Evolutionary conservation across 2,113 vertebrate genomes (phyloP), one percentile per base, ranked within the genome.

Genomic region (Xiphorhynchus elegans): DNA sequence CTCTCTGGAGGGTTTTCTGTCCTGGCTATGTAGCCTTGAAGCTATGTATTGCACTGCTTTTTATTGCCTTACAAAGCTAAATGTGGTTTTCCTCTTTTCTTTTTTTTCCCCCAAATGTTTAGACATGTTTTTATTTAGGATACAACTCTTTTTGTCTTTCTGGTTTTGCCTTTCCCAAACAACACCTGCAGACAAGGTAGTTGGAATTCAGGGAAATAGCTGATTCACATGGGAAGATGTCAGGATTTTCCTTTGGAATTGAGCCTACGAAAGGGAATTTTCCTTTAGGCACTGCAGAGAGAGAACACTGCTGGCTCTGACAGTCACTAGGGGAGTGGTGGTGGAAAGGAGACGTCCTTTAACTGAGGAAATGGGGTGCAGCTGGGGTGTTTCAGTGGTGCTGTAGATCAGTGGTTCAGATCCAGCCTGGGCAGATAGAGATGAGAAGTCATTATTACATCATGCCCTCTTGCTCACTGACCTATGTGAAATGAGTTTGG

Each of bases 401-500:
- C 94, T 64, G 0, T 84, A 63, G 50, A 31, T 81, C 47, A 78
- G 55, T 52, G 64, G 52, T 87, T 95, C 92, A 80, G 31, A 82
- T 87, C 68, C 73, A 78, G 72, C 4, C 39, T 5, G 6, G 50
- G 79, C 47, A 86, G 83, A 70, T 4, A 58, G 74, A 87, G 80
- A 78, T 13, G 35, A 92, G 91, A 49, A 81, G 79, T 56, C 35
- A 7, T 84, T 87, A 18, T 84, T 87, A 18, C 6, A 1, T 64
- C 74, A 78, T 75, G 91, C 77, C 62, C 78, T 94, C 87, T 46
- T 87, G 94, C 19, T 81, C 87, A 84, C 84, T 87, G 91, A 95
- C 91, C 93, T 92, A 10, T 15, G 6, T 94, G 93, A 91, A 91
- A 96, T 87, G 89, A 95, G 81, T 64, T 58, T 96, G 95, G 94